phyloP scores from a whole-genome alignment of 2,888 invertebrate genomes.

The Lasioglossum vierecki region DNA sequence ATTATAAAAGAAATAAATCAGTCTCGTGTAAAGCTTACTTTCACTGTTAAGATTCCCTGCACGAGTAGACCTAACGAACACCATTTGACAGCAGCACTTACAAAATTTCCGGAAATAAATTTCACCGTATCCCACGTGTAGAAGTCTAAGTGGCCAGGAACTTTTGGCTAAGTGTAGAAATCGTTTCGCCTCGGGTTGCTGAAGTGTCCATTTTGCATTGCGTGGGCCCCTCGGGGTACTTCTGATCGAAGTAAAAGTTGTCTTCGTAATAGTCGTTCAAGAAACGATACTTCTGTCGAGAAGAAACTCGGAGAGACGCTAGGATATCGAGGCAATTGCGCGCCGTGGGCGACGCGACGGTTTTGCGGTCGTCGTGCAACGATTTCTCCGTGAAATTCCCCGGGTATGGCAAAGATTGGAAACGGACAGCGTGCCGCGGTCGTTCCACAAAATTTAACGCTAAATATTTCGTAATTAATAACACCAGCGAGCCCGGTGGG shows the following conservation, averaged over 20 bases:
- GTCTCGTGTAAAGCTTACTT: too few relatives aligned
- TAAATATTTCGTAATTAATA: constrained; percentile 81
- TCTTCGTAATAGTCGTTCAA: constrained; percentile 20
- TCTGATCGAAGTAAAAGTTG: not conserved
- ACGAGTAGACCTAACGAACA: not conserved
- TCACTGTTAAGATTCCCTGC: not conserved
- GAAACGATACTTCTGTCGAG: not conserved
- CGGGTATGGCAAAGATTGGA: constrained; percentile 37
- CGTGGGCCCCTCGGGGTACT: not conserved
- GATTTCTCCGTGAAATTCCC: constrained; percentile 52
- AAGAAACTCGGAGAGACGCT: constrained; percentile 13
- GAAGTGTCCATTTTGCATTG: not conserved
- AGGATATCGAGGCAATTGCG: constrained; percentile 25
- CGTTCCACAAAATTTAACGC: constrained; percentile 82
- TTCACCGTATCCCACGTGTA: not conserved
- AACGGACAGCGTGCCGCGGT: constrained; percentile 43
- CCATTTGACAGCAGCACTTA: not conserved
- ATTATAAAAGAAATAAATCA: too few relatives aligned
- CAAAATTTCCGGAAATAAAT: not conserved
- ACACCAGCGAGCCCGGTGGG: constrained; percentile 73
- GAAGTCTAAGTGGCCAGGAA: not conserved
- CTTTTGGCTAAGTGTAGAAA: not conserved
- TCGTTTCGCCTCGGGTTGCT: not conserved
- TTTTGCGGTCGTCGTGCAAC: constrained; percentile 60
- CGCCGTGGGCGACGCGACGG: constrained; percentile 48